Base-by-base conservation (phyloP, 2,888 invertebrate genomes). In the Tetragonisca angustula region DNA sequence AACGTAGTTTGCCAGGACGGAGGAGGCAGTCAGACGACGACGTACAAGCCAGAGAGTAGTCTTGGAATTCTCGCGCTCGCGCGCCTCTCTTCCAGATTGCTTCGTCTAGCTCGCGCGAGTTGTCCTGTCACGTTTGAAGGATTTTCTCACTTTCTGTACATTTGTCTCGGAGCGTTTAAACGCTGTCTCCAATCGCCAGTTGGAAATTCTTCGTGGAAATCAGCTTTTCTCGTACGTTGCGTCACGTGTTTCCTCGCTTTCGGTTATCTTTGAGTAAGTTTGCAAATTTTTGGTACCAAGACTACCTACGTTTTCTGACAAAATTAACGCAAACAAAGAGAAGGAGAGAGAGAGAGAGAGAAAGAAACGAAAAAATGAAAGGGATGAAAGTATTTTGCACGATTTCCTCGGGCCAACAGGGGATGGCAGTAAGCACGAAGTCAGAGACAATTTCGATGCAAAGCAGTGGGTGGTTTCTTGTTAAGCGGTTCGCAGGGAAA, bases 361-460 rank as follows among this genome's bases (percentile, higher is more conserved):
- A 27, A 32, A 27, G 24, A 43, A 43, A 43, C 4, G 19, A 27
- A 61, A 24, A 2, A 3, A 61, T 5, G 17, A 24, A 75, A 67
- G 21, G 32, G n/a, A 59, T 17, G 59, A 68, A 76, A 67, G 73
- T 76, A 78, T 81, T 87, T 76, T 49, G 74, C 71, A 61, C 54
- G 62, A 59, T 68, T 73, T 72, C 32, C 74, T 61, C 61, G 27
- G 67, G 59, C 67, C 75, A 75, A 68, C 79, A 67, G 27, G 70
- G 56, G 62, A 50, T 15, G 4, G 27, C 43, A 5, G 62, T 43
- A 68, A 71, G 78, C 81, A 64, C 69, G 65, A 69, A 77, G 72
- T 24, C 15, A 62, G 59, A 52, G 74, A 88, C 77, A 84, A 86
- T 88, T 88, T 84, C 86, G 84, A 88, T 88, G 88, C 87, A 88